Evolutionary conservation across 2,797 vertebrate species (phyloP).

Genomic region (Falco biarmicus): DNA sequence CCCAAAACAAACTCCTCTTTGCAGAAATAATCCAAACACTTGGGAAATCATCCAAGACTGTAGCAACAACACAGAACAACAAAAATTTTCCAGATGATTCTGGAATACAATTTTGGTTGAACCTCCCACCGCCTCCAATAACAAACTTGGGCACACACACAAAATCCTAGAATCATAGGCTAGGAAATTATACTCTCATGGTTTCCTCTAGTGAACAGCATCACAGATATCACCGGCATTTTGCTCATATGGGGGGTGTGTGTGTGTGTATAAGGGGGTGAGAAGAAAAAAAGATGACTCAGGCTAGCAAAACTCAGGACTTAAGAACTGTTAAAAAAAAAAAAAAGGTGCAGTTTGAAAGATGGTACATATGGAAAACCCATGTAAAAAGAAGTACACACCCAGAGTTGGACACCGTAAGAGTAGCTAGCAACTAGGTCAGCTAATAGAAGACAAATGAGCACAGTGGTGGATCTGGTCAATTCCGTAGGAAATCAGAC

Average conservation of each 20-base stretch:
- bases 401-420: neutral
- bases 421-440: neutral
- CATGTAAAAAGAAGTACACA: too few species aligned
- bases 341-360: neutral
- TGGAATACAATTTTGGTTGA: neutral
- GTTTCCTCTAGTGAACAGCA: neutral
- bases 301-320: neutral
- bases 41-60: neutral
- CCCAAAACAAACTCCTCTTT: neutral
- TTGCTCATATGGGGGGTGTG: too few species aligned
- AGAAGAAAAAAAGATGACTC: neutral
- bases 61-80: neutral
- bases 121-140: neutral
- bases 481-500: slow-evolving; percentile 35
- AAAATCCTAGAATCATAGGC: neutral
- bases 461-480: slow-evolving; percentile 33
- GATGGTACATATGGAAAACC: neutral
- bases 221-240: accelerated
- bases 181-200: neutral
- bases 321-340: too few species aligned
- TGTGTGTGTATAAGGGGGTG: too few species aligned
- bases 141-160: neutral
- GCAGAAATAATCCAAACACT: neutral
- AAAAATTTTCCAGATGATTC: neutral
- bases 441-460: neutral